Evolutionary conservation across 2,888 invertebrate species (phyloP), one percentile per base, ranked within the genome.

Genomic region (Ernsta delagoae): DNA sequence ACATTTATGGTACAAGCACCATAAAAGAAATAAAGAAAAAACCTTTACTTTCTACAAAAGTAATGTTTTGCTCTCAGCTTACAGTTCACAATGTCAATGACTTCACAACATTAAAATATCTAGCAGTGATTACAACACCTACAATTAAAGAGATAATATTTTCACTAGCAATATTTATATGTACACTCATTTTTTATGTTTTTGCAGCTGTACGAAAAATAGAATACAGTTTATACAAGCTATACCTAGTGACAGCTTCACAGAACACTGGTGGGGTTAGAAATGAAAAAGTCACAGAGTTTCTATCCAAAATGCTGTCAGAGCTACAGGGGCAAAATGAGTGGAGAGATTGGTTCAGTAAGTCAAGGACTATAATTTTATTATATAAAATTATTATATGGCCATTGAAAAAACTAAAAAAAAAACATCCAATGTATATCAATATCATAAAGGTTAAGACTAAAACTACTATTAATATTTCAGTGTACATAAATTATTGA

Each of bases 281-380:
- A 75, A 94, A 95, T 65, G 99, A 99, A 48, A 97, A 97, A 87
- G 95, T 98, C 65, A 94, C 95, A 24, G 99, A 99, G 74, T 99
- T 99, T 89, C 97, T 99, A 83, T 94, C 95, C 8, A 98, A 97
- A 90, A 95, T 98, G 95, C 95, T 98, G 5, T 94, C 96, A 12
- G 98, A 98, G 78, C 87, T 99, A 59, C 98, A 98, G 83, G 96
- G 96, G 61, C 98, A 98, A 83, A 94, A 94, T 70, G 99, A 99
- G 84, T 99, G 99, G 98, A 98, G 97, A 83, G 99, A 99, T 78
- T 99, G 99, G 99, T 99, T 98, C 90, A 97, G 99, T 99, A 95
- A 94, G 96, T 12, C 24, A 53, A 53, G 3, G 3, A 3, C 7
- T 16, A 5, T 16, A 50, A 12, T 7, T 50, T 39, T 0, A 36